Percentiles rank a stretch among this genome's conserved stretches.
phyloP scores from a whole-genome alignment of 2,113 vertebrate species.

The Climacteris rufus region DNA sequence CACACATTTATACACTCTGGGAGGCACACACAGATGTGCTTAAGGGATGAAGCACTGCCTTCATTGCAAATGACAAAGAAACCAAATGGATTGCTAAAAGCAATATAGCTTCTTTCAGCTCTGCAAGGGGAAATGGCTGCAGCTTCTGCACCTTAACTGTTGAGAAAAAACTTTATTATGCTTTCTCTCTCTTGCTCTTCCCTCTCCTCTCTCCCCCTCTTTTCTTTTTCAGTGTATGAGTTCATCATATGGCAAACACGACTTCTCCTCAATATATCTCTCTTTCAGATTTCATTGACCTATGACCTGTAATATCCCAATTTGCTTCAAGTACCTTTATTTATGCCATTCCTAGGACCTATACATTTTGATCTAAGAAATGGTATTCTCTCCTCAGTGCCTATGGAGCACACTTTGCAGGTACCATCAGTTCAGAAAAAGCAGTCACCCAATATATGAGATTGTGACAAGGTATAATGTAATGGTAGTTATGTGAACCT shows the following conservation, averaged over 20 bases:
- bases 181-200: neutral
- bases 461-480: conserved; percentile 85
- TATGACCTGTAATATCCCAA: conserved; percentile 66
- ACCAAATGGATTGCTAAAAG: conserved; percentile 31
- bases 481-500: conserved; percentile 83
- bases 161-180: conserved; percentile 2
- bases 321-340: conserved; percentile 67
- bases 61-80: conserved; percentile 43
- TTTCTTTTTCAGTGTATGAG: conserved; percentile 12
- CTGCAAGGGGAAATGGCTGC: neutral
- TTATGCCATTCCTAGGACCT: conserved; percentile 57
- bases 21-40: neutral
- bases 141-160: neutral
- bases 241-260: conserved; percentile 35
- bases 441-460: conserved; percentile 81
- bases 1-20: neutral
- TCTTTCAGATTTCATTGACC: conserved; percentile 63
- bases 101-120: neutral
- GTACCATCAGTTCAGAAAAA: conserved; percentile 76
- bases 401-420: conserved; percentile 63
- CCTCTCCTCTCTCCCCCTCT: neutral
- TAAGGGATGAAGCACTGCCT: conserved; percentile 6
- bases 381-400: conserved; percentile 46
- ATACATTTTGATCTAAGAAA: conserved; percentile 69
- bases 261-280: conserved; percentile 14